A percentile compares a stretch with the other conserved stretches of the same genome.
phyloP scores from a whole-genome alignment of 2,888 invertebrate genomes.

The Synanthedon tipuliformis region DNA sequence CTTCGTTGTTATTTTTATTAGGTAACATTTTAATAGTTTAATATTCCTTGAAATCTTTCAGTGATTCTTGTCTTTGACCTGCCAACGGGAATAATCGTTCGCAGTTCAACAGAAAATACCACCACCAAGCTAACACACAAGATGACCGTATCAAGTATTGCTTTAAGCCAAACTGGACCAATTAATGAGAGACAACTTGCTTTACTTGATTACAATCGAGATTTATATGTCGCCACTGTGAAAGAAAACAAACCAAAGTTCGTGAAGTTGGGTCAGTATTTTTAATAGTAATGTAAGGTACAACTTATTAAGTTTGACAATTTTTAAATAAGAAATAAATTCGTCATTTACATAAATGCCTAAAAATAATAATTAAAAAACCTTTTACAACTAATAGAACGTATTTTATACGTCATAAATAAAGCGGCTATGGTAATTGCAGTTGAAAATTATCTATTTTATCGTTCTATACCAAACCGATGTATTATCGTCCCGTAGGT shows the following conservation, averaged over 20 bases:
- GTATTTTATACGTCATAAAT: neutral
- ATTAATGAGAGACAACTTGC: conserved; percentile 85
- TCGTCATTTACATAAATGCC: no score
- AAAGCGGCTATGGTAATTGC: no score
- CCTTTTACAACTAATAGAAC: neutral
- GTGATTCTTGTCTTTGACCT: conserved; percentile 90
- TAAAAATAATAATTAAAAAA: no score
- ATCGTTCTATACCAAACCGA: no score
- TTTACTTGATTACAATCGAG: conserved; percentile 88
- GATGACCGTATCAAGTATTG: conserved; percentile 83
- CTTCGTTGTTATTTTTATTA: conserved; percentile 1
- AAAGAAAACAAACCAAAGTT: conserved; percentile 74
- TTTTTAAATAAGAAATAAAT: neutral
- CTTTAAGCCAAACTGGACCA: conserved; percentile 87
- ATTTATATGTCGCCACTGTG: conserved; percentile 84
- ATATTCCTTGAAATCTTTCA: conserved; percentile 29
- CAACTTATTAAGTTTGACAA: neutral
- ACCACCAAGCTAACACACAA: conserved; percentile 81
- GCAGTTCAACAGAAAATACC: conserved; percentile 77
- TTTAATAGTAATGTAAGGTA: neutral
- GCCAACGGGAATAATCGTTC: conserved; percentile 72
- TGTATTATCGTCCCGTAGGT: neutral
- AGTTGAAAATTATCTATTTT: neutral
- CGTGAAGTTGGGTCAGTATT: conserved; percentile 76
- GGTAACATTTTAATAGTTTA: neutral